Evolutionary conservation across 2,113 vertebrate genomes (phyloP).

Genomic region (Brachirus orientalis): DNA sequence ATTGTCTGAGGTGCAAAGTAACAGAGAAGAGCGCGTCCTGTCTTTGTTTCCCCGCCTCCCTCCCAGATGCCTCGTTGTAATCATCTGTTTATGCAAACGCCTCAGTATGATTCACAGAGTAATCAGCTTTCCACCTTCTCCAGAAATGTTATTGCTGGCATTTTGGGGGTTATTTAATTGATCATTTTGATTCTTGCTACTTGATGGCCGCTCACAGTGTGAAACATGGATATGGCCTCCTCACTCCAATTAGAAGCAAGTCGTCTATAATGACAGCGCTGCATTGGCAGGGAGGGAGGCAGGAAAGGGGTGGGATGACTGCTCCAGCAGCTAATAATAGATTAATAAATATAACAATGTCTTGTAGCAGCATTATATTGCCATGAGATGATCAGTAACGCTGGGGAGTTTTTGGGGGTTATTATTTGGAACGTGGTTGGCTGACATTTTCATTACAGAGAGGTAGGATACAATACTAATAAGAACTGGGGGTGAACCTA

Average conservation of each 20-base stretch:
- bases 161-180: conserved; percentile 81
- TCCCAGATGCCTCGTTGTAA: conserved; percentile 51
- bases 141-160: conserved; percentile 73
- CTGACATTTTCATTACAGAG: no score
- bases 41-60: conserved; percentile 19
- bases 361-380: conserved; percentile 55
- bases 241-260: conserved; percentile 86
- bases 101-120: conserved; percentile 69
- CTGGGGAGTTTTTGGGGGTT: conserved; percentile 27
- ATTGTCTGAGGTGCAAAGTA: conserved; percentile 44
- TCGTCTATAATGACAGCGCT: conserved; percentile 84
- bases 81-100: conserved; percentile 72
- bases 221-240: conserved; percentile 77
- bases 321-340: conserved; percentile 83
- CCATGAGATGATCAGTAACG: conserved; percentile 23
- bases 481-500: no score
- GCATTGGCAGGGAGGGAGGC: conserved; percentile 7
- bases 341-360: conserved; percentile 68
- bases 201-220: conserved; percentile 26
- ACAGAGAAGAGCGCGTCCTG: conserved; percentile 10
- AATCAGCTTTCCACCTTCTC: conserved; percentile 80
- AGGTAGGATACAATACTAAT: no score
- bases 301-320: conserved; percentile 25
- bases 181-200: conserved; percentile 61
- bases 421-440: conserved; percentile 6